Conservation (phyloP, 2,113 vertebrate genomes). For the Gavialis gangeticus region DNA sequence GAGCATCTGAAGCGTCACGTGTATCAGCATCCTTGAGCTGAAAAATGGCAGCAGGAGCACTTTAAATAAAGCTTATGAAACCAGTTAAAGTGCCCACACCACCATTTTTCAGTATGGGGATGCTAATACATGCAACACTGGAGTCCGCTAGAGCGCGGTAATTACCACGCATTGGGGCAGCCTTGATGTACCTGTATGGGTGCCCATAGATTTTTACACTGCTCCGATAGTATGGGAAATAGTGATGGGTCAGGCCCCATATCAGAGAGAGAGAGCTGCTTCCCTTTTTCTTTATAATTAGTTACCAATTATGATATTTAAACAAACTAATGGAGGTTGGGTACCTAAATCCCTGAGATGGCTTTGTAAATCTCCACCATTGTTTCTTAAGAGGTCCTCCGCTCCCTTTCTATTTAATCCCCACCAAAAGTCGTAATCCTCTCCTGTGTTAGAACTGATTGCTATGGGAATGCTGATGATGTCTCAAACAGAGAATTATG, state of each 20-base stretch:
- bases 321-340: rapidly evolving
- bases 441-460: neutral
- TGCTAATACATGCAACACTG: no score
- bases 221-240: neutral
- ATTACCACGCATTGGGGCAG: no score
- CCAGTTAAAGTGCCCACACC: no score
- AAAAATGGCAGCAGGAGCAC: no score
- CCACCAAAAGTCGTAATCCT: neutral
- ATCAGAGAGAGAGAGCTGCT: neutral
- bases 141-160: no score
- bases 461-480: neutral
- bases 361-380: neutral
- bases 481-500: neutral
- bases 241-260: neutral
- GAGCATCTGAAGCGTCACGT: no score
- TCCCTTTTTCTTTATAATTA: neutral
- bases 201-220: neutral
- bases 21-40: no score
- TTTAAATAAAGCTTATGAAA: no score
- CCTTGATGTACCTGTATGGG: no score
- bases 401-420: neutral
- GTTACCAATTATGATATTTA: neutral
- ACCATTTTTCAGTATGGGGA: no score
- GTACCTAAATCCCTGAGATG: neutral
- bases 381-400: neutral